These are phyloP conservation scores for Pseudorhombus dupliciocellatus DNA, from an alignment of 2,113 vertebrate genomes.

Conservation along the genomic window DNA sequence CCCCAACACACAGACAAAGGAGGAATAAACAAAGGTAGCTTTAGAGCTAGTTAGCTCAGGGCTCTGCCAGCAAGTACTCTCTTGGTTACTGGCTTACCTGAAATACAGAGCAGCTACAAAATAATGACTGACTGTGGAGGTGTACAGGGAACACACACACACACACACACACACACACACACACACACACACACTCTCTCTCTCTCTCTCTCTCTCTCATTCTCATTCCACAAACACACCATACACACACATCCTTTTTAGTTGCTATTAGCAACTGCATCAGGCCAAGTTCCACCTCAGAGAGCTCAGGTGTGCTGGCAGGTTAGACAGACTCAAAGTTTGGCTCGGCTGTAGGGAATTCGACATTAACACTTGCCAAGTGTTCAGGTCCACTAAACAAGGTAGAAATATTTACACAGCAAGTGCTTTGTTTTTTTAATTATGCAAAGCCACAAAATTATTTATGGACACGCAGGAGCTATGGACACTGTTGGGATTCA, in stretches of 20 bases:
- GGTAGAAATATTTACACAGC: constrained; percentile 28
- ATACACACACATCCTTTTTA: constrained; percentile 12
- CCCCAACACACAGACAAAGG: constrained; percentile 32
- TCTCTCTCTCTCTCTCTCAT: constrained; percentile 12
- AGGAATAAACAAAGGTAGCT: constrained; percentile 47
- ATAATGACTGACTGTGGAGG: constrained; percentile 54
- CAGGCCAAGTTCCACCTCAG: constrained; percentile 32
- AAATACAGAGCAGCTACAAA: constrained; percentile 51
- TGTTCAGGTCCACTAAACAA: constrained; percentile 26
- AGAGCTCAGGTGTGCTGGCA: constrained; percentile 55
- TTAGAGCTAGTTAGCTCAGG: constrained; percentile 51
- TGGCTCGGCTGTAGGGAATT: constrained; percentile 41
- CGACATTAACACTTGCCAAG: constrained; percentile 48
- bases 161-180: constrained; percentile 6
- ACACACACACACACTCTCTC: neutral
- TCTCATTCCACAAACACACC: constrained; percentile 1
- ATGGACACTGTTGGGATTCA: constrained; percentile 37
- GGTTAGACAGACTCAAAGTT: constrained; percentile 52
- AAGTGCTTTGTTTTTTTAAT: constrained; percentile 41
- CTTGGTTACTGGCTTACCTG: constrained; percentile 51
- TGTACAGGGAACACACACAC: constrained; percentile 5
- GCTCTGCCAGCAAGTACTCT: constrained; percentile 57
- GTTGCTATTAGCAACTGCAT: constrained; percentile 58
- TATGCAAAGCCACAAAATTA: constrained; percentile 52
- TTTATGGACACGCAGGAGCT: constrained; percentile 43